A percentile compares a stretch with the other conserved stretches of the same genome.
Conservation (phyloP, 2,888 invertebrate genomes). For the Yponomeuta sedellus region DNA sequence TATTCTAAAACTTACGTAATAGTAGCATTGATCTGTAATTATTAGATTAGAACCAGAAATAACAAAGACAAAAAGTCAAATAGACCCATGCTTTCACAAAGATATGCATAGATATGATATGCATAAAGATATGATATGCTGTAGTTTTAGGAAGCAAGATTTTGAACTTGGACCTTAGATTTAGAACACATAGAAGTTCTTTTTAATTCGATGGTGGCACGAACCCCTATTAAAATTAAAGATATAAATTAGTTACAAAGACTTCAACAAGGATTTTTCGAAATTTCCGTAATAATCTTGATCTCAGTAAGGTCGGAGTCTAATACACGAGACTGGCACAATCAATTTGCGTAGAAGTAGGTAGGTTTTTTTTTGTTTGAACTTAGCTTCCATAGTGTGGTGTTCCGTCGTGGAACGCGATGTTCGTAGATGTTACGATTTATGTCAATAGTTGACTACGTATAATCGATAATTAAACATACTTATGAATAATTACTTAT, state of each 20-base stretch:
- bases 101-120: too few species aligned
- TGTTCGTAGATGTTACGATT: constrained; percentile 5
- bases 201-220: background rate
- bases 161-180: background rate
- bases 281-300: constrained; percentile 27
- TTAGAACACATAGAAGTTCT: background rate
- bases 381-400: constrained; percentile 26
- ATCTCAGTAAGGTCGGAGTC: constrained; percentile 1
- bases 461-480: background rate
- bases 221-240: background rate
- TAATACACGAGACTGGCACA: constrained; percentile 31
- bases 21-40: background rate
- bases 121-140: too few species aligned
- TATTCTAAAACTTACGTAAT: background rate
- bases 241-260: background rate
- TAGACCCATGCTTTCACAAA: too few species aligned
- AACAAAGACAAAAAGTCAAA: too few species aligned
- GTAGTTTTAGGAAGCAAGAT: background rate
- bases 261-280: constrained; percentile 56
- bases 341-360: constrained; percentile 32
- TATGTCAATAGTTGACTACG: constrained; percentile 13
- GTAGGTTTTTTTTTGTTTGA: constrained; percentile 57
- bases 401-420: background rate
- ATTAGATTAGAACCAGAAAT: too few species aligned
- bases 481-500: background rate